Evolutionary conservation across 37 sponge, comb jelly and placozoan species (phyloP), one percentile per base, ranked within the genome.

Genomic region (Spongilla lacustris): DNA sequence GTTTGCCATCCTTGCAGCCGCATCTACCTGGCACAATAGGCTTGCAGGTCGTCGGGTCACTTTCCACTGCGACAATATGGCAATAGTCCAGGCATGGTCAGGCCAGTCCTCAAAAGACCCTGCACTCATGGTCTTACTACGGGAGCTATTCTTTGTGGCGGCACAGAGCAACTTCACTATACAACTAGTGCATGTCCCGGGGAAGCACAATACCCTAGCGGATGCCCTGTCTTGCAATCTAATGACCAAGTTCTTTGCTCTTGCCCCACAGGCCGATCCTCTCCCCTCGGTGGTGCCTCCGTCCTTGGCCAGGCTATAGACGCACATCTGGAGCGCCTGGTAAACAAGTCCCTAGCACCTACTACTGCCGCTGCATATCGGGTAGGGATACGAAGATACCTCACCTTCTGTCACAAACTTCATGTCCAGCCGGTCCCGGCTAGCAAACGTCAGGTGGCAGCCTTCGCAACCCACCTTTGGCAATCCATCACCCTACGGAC

Each of bases 221-320:
- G 88, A 87, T 66, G 81, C 87, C 22, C 80, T 86, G 27, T 87
- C 88, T 9, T 21, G 88, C 10, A 17, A 72, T 22, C 74, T 81
- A 22, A 28, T 78, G 2, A 33, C 11, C 10, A 26, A 31, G 21
- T 85, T 85, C 50, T 36, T 69, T 50, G 35, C 69, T 31, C 86
- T n/a, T n/a, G n/a, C n/a, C n/a, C n/a, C n/a, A n/a, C n/a, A n/a
- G n/a, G n/a, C n/a, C n/a, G n/a, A n/a, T n/a, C n/a, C n/a, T n/a
- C n/a, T n/a, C n/a, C n/a, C n/a, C n/a, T n/a, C n/a, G n/a, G n/a
- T n/a, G n/a, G 77, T 32, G 79, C 49, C 50, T 79, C 79, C 2
- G n/a, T n/a, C n/a, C n/a, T n/a, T n/a, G n/a, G n/a, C n/a, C n/a
- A n/a, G n/a, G n/a, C n/a, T n/a, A n/a, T n/a, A n/a, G n/a, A n/a